Base-by-base conservation (phyloP, 1,140 invertebrate genomes). In the Drosophila truncata region DNA sequence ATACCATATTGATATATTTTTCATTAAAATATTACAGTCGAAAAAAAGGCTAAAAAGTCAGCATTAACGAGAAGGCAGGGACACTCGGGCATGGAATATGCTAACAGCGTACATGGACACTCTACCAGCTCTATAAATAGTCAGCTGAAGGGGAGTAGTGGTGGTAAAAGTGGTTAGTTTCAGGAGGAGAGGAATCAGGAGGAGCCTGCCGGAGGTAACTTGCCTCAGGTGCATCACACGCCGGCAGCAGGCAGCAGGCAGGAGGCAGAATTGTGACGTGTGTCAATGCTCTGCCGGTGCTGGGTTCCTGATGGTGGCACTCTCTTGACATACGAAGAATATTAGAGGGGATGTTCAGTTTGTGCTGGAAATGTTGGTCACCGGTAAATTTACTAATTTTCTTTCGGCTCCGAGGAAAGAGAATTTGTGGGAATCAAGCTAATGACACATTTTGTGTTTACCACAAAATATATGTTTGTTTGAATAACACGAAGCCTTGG, bases 81-180 rank as follows among this genome's bases (percentile, higher is more conserved):
- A 46, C 25, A 47, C 52, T 37, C 29, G 27, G 67, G 42, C 44
- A 23, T 55, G 63, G 63, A 49, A 69, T 66, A 67, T 67, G 66
- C 44, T 55, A 72, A 72, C 54, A 72, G 37, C 46, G 55, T 35
- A 61, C 74, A 78, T 60, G 74, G 74, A 75, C 70, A 75, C 59
- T 75, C 72, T 64, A 44, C 35, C 42, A 49, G 50, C 55, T 78
- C 74, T 78, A 78, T 78, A 77, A 77, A 77, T 77, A 78, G 74
- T 57, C 33, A 16, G 16, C 73, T 25, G 13, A 18, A 16, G 57
- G 44, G 52, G 31, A 23, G 27, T 29, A 2, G 23, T 33, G 29
- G 57, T 11, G 27, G 20, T 37, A 52, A 31, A 6, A 20, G 42
- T 23, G 20, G 29, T 7, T 2, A 41, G 46, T 47, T 47, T 27